These are phyloP conservation scores for Gari tellinella DNA, from an alignment of 2,888 invertebrate genomes.

Conservation along the genomic window DNA sequence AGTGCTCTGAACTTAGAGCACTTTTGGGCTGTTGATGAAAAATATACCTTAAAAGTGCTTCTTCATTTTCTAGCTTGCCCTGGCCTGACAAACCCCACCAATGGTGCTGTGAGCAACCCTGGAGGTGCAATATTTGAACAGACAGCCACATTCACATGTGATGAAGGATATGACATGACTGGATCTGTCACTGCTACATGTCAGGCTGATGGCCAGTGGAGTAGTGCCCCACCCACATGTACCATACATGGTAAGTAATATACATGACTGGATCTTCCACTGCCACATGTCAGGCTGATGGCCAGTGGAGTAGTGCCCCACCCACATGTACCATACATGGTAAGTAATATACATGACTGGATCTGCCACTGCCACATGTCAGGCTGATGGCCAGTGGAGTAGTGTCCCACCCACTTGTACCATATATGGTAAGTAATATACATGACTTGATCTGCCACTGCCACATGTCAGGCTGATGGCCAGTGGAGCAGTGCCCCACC, in stretches of 20 bases:
- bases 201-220: conserved; percentile 28
- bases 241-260: too few relatives aligned
- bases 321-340: too few relatives aligned
- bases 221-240: conserved; percentile 27
- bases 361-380: conserved; percentile 8
- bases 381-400: conserved; percentile 21
- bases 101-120: conserved; percentile 29
- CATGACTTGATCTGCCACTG: conserved; percentile 17
- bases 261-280: too few relatives aligned
- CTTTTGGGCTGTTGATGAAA: too few relatives aligned
- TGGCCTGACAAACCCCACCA: conserved; percentile 12
- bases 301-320: too few relatives aligned
- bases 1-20: too few relatives aligned
- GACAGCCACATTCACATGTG: conserved; percentile 31
- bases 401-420: conserved; percentile 13
- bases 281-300: too few relatives aligned
- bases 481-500: conserved; percentile 38
- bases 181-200: conserved; percentile 36
- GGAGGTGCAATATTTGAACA: conserved; percentile 27
- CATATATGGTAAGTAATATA: conserved; percentile 8
- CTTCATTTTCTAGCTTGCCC: conserved; percentile 32
- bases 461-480: conserved; percentile 35
- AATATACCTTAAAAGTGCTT: too few relatives aligned
- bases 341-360: conserved; percentile 18
- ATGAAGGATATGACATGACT: conserved; percentile 28